These are phyloP conservation scores for Peromyscus californicus DNA, from an alignment of 2,113 vertebrate species.

Conservation along the genomic window DNA sequence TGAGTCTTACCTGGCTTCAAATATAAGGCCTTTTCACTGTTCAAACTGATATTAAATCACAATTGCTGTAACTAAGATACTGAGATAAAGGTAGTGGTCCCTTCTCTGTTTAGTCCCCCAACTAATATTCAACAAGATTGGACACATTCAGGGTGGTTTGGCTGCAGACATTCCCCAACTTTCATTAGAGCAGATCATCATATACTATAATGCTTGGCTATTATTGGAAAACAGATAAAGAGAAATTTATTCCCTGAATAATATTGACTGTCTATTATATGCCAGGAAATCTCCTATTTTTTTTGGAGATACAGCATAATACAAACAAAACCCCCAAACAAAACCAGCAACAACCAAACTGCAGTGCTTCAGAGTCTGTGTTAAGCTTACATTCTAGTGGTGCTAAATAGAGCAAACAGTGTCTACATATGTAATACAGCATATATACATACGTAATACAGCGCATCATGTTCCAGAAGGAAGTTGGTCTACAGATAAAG, in stretches of 20 bases:
- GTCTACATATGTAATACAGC: background rate
- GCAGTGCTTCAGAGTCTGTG: background rate
- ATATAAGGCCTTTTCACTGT: background rate
- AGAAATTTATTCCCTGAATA: background rate
- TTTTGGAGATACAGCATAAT: background rate
- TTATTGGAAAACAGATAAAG: background rate
- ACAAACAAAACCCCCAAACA: background rate
- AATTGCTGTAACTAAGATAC: background rate
- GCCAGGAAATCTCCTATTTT: background rate
- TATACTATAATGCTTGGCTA: background rate
- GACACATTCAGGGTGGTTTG: background rate
- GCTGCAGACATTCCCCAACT: background rate
- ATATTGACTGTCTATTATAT: background rate
- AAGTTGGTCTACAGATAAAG: background rate
- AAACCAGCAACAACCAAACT: background rate
- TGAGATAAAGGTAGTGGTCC: background rate
- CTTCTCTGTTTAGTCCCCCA: background rate
- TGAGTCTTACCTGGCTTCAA: slow-evolving; percentile 27
- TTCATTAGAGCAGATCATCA: background rate
- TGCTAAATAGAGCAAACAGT: background rate
- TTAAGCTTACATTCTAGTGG: background rate
- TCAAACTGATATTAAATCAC: slow-evolving; percentile 29
- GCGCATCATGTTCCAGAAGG: background rate
- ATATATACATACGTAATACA: too few species aligned
- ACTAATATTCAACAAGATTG: too few species aligned